Base-by-base conservation (phyloP, 64 coral and sea anemone species). In the Actinia equina region DNA sequence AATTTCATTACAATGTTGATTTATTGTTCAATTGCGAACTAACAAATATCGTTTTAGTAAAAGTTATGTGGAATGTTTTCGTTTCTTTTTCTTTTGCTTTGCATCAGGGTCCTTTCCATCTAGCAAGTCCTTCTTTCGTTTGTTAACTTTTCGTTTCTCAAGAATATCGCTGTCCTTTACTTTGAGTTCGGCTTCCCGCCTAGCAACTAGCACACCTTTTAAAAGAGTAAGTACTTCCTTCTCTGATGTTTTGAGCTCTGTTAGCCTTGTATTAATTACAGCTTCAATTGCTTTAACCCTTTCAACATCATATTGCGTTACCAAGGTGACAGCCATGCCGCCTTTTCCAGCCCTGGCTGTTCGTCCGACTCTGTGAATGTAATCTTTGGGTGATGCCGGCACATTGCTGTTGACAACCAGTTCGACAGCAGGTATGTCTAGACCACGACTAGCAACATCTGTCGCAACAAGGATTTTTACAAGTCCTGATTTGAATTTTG, bases 281-380 rank as follows among this genome's bases (percentile, higher is more conserved):
- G 70, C 91, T 64, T 99, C 97, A 58, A 95, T 95, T 7, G 77
- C 43, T 78, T 88, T 87, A 1, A 99, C 52, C 10, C 93, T 77
- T 41, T 95, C 91, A 82, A 99, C 89, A 88, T 99, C 93, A 83
- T 95, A 99, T 54, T 99, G 97, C 42, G 97, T 99, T n/a, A 99
- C 82, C 3, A 99, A 62, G 17, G 93, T 95, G 27, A 99, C 83
- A 2, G 97, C 93, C 85, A 99, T 78, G 23, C 97, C 97, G 14
- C 97, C 93, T 18, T 85, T 94, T 1, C 97, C 97, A 10, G 97
- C 97, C 77, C 97, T 88, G 4, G 97, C 97, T 15, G 97, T 99
- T 11, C 97, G 83, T 45, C 97, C 97, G 3, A 99, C 97, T 9
- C 97, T 82, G 52, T 99, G 97, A 77, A 99, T 99, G 22, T 99